These are phyloP conservation scores for Panulirus ornatus DNA, from an alignment of 1,140 invertebrate species.

Conservation along the genomic window DNA sequence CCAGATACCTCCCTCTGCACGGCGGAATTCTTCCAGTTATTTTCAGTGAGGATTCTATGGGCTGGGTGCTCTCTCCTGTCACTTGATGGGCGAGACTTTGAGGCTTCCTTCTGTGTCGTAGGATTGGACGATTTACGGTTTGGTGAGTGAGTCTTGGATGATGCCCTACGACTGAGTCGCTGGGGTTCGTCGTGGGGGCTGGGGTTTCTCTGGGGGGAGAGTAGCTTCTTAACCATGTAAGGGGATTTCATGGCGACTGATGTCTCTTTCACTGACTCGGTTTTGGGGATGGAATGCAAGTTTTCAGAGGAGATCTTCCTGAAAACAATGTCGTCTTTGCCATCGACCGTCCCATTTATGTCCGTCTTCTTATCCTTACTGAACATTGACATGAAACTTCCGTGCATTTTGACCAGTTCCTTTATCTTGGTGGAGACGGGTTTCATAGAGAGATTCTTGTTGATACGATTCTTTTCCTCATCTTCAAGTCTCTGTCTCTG, in stretches of 20 bases:
- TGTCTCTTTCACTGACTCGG: constrained; percentile 13
- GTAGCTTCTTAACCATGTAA: constrained; percentile 72
- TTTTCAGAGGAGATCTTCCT: constrained; percentile 52
- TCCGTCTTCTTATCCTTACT: constrained; percentile 68
- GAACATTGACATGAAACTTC: constrained; percentile 73
- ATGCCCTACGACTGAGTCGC: constrained; percentile 27
- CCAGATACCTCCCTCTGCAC: neutral
- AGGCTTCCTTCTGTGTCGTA: constrained; percentile 9
- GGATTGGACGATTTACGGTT: constrained; percentile 19
- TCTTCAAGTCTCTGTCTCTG: constrained; percentile 73
- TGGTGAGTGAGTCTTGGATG: constrained; percentile 33
- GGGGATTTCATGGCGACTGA: constrained; percentile 67
- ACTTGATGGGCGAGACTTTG: constrained; percentile 19
- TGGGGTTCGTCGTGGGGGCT: constrained; percentile 19
- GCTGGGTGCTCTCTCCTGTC: neutral
- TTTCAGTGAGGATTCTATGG: constrained; percentile 34
- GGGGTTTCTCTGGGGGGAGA: constrained; percentile 24
- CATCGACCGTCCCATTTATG: constrained; percentile 73
- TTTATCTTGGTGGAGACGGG: constrained; percentile 73
- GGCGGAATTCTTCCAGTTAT: constrained; percentile 30
- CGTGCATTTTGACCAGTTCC: constrained; percentile 72
- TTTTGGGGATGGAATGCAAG: neutral
- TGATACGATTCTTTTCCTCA: constrained; percentile 73
- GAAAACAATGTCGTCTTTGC: constrained; percentile 71
- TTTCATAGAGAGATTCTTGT: constrained; percentile 69